Conservation (phyloP, 92 coral and sea anemone genomes). For the Paragorgia papillata region DNA sequence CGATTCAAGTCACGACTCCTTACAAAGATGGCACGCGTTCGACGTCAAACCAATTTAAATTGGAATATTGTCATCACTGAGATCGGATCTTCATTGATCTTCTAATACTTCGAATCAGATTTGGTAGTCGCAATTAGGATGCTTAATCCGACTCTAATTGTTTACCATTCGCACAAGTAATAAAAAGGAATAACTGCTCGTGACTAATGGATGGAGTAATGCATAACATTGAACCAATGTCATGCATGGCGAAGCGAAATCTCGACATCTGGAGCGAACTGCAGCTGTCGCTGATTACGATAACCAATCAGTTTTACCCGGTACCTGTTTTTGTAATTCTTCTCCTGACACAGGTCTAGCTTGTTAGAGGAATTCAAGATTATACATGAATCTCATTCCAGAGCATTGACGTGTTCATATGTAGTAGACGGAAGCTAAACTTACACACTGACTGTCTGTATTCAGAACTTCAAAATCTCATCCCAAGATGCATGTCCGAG, state of each 20-base stretch:
- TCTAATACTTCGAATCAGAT: slow-evolving; percentile 22
- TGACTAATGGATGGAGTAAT: not conserved
- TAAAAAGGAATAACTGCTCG: slow-evolving; percentile 1
- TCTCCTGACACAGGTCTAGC: too few relatives aligned
- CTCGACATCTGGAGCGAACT: not conserved
- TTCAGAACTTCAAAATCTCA: not conserved
- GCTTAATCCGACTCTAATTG: slow-evolving; percentile 16
- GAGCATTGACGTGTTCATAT: not conserved
- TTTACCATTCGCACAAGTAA: not conserved
- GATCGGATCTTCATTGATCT: slow-evolving; percentile 28
- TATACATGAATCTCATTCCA: slow-evolving; percentile 9
- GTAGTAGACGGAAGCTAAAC: not conserved
- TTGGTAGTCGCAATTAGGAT: slow-evolving; percentile 14
- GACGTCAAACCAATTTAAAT: slow-evolving; percentile 28
- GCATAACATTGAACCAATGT: too few relatives aligned
- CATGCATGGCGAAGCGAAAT: too few relatives aligned
- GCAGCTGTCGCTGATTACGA: too few relatives aligned
- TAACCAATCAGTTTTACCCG: too few relatives aligned
- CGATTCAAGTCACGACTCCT: slow-evolving; percentile 28
- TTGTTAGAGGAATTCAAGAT: not conserved
- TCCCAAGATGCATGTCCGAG: not conserved
- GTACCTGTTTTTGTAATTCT: not conserved
- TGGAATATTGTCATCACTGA: slow-evolving; percentile 13
- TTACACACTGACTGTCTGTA: not conserved
- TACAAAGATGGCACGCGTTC: slow-evolving; percentile 40